Percentiles rank a stretch among this genome's conserved stretches.
These are phyloP conservation scores for Nebria salina DNA, from an alignment of 2,888 invertebrate genomes.

Conservation along the genomic window DNA sequence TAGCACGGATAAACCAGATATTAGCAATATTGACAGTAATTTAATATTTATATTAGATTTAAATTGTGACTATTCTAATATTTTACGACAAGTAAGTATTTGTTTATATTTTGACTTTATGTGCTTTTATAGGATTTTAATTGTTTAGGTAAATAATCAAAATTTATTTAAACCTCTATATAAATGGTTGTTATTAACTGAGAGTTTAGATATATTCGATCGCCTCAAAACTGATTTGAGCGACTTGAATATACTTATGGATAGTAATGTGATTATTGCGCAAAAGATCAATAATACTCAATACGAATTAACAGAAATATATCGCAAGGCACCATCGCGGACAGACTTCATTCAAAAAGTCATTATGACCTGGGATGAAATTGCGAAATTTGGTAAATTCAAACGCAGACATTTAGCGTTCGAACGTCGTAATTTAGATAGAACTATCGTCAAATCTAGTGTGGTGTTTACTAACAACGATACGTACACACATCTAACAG, in stretches of 20 bases:
- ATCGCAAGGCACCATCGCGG: not conserved
- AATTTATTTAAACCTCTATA: not conserved
- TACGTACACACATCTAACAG: constrained; percentile 57
- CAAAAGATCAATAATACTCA: constrained; percentile 6
- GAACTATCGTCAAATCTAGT: constrained; percentile 27
- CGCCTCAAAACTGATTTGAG: not conserved
- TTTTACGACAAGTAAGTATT: constrained; percentile 10
- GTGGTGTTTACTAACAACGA: constrained; percentile 54
- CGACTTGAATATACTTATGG: constrained; percentile 3
- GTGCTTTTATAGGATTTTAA: not conserved
- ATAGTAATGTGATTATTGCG: constrained; percentile 20
- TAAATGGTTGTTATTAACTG: constrained; percentile 16
- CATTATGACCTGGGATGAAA: not conserved
- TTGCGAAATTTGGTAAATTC: not conserved
- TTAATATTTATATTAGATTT: constrained; percentile 19
- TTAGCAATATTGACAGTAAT: not conserved
- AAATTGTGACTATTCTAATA: constrained; percentile 3
- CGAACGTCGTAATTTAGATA: constrained; percentile 39
- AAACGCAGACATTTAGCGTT: constrained; percentile 28
- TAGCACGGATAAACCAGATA: not conserved
- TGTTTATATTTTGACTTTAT: not conserved
- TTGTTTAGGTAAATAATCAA: constrained; percentile 15
- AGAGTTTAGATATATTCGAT: not conserved
- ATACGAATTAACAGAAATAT: constrained; percentile 7
- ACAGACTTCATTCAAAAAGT: not conserved